Conservation (phyloP, 2,113 vertebrate species). For the Jacana jacana region DNA sequence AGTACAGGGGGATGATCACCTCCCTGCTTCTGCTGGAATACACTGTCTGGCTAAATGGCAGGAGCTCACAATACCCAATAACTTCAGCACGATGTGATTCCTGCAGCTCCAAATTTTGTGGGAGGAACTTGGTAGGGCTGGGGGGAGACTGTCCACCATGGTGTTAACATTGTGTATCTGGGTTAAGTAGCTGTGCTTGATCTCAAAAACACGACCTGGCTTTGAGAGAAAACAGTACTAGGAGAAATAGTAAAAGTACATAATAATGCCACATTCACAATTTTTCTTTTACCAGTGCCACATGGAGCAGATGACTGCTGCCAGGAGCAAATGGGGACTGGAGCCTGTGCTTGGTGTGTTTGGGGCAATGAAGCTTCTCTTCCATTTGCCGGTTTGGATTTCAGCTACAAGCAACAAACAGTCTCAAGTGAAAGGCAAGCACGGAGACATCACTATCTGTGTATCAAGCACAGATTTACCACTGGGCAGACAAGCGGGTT, state of each 20-base stretch:
- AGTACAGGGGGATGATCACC: too few relatives aligned
- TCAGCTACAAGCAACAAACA: not conserved
- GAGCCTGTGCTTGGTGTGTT: not conserved
- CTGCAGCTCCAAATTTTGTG: not conserved
- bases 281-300: not conserved
- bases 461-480: conserved; percentile 23
- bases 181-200: not conserved
- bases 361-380: not conserved
- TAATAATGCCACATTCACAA: not conserved
- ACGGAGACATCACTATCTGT: not conserved
- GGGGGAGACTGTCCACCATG: not conserved
- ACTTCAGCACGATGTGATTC: not conserved
- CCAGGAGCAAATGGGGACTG: not conserved
- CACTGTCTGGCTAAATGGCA: not conserved
- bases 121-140: not conserved
- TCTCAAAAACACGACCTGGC: not conserved
- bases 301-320: not conserved
- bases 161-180: too few relatives aligned
- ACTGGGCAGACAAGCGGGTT: conserved; percentile 12
- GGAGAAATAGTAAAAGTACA: not conserved
- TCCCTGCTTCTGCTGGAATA: too few relatives aligned
- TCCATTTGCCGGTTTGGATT: not conserved
- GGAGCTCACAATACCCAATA: not conserved
- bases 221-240: not conserved
- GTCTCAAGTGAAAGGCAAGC: not conserved